phyloP scores from a whole-genome alignment of 2,888 invertebrate genomes.

The Cheilosia variabilis region DNA sequence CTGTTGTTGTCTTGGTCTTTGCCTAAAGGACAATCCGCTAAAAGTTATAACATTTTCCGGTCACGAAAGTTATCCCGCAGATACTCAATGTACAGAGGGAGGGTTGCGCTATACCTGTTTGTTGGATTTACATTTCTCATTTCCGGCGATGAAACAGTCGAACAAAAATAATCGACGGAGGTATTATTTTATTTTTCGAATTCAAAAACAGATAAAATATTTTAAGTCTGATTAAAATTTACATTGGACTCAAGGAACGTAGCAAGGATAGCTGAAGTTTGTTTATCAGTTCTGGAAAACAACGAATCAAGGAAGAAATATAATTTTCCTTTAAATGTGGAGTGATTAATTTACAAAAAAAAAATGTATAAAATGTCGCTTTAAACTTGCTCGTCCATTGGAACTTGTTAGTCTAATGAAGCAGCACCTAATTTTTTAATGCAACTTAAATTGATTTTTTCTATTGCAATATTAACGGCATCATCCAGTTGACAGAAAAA shows the following conservation, averaged over 20 bases:
- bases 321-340: too few species aligned
- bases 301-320: too few species aligned
- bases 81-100: not conserved
- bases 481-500: too few species aligned
- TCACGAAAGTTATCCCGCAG: slow-evolving; percentile 61
- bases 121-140: slow-evolving; percentile 61
- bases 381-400: too few species aligned
- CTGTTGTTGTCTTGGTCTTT: slow-evolving; percentile 28
- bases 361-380: too few species aligned
- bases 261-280: slow-evolving; percentile 16
- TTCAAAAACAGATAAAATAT: slow-evolving; percentile 20
- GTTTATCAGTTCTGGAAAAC: slow-evolving; percentile 44
- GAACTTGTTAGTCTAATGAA: too few species aligned
- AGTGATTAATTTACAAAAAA: too few species aligned
- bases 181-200: slow-evolving; percentile 37
- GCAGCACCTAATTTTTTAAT: too few species aligned
- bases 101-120: not conserved
- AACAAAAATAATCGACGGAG: slow-evolving; percentile 48
- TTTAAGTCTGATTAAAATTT: slow-evolving; percentile 60
- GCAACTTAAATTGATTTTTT: too few species aligned
- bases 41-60: slow-evolving; percentile 66
- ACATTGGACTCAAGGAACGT: slow-evolving; percentile 35
- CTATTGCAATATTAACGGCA: too few species aligned
- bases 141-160: slow-evolving; percentile 44
- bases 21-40: slow-evolving; percentile 42